A percentile compares a stretch with the other conserved stretches of the same genome.
Conservation (phyloP, 1,140 invertebrate genomes). For the Papilio glaucus region DNA sequence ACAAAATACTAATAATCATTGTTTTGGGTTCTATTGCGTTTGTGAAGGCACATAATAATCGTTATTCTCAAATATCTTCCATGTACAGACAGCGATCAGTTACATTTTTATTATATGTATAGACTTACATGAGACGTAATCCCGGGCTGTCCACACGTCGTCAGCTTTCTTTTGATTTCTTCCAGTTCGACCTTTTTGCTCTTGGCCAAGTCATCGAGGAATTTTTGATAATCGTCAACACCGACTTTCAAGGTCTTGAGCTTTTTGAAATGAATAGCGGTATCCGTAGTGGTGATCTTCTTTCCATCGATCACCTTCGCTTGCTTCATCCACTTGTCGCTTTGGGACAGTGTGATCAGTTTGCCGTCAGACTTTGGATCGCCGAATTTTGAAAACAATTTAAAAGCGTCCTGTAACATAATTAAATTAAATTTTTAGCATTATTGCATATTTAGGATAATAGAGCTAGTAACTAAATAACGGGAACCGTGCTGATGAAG, state of each 20-base stretch:
- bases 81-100: too few relatives aligned
- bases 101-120: too few relatives aligned
- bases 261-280: slow-evolving; percentile 94
- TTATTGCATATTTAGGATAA: too few relatives aligned
- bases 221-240: slow-evolving; percentile 91
- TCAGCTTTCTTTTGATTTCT: slow-evolving; percentile 91
- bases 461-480: too few relatives aligned
- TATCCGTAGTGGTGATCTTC: slow-evolving; percentile 94
- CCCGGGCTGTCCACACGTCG: slow-evolving; percentile 90
- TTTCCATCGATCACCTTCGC: slow-evolving; percentile 95
- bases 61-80: too few relatives aligned
- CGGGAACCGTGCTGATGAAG: too few relatives aligned
- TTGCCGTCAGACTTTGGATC: slow-evolving; percentile 94
- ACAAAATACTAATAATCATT: too few relatives aligned
- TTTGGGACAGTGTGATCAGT: slow-evolving; percentile 93
- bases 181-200: slow-evolving; percentile 90
- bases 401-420: slow-evolving; percentile 82
- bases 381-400: slow-evolving; percentile 93
- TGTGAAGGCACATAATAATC: too few relatives aligned
- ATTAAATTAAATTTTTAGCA: not conserved
- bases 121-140: slow-evolving; percentile 71
- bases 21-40: too few relatives aligned
- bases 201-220: slow-evolving; percentile 91
- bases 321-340: slow-evolving; percentile 98
- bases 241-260: slow-evolving; percentile 90